These are phyloP conservation scores for Rotaria macrura DNA, from an alignment of 2,888 invertebrate genomes.

Conservation along the genomic window DNA sequence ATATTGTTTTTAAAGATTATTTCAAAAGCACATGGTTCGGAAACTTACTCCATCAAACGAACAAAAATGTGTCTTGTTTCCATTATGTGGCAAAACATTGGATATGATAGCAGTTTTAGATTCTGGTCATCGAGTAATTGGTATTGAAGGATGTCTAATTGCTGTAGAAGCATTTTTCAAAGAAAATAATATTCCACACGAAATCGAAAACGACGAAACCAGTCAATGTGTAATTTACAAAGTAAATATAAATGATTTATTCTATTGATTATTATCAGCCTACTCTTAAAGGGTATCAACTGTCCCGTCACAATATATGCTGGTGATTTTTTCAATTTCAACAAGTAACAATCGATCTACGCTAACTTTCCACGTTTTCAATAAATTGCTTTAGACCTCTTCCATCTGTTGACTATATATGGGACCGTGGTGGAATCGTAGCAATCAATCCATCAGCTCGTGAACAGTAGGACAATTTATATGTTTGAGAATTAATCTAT, in stretches of 20 bases:
- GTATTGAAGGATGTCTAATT: not conserved
- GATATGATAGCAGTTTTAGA: not conserved
- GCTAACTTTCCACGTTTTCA: not conserved
- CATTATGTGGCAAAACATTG: not conserved
- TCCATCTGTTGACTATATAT: not conserved
- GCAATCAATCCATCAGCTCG: not conserved
- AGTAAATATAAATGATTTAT: not conserved
- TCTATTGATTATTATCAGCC: not conserved
- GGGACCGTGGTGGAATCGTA: not conserved
- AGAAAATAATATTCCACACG: not conserved
- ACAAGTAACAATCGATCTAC: not conserved
- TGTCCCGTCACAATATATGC: not conserved
- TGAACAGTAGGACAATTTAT: not conserved
- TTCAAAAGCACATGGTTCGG: not conserved
- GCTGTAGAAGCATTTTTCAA: not conserved
- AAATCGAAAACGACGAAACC: not conserved
- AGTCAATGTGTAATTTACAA: not conserved
- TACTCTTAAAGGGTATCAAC: not conserved
- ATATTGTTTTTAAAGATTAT: not conserved
- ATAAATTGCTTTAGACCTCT: not conserved
- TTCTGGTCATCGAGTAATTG: not conserved
- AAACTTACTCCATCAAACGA: not conserved
- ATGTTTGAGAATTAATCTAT: too few relatives aligned
- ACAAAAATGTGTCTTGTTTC: not conserved
- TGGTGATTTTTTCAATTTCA: not conserved